Percentiles rank a stretch among this genome's conserved stretches.
phyloP scores from a whole-genome alignment of 2,888 invertebrate species.

The Pyrgus malvae region DNA sequence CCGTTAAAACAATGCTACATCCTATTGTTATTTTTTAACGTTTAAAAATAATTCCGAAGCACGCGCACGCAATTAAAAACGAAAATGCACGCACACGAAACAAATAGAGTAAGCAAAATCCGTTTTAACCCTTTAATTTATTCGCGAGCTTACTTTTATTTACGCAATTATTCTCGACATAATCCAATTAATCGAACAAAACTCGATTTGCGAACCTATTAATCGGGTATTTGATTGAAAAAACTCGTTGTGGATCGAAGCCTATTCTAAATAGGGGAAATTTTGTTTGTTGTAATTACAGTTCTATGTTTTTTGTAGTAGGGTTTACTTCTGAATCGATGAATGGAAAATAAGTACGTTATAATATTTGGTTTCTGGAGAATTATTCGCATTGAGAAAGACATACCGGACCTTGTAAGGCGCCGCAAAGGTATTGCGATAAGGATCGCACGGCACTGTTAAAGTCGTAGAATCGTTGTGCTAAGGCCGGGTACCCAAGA shows the following conservation, averaged over 20 bases:
- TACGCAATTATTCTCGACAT: constrained; percentile 27
- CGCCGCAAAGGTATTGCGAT: constrained; percentile 57
- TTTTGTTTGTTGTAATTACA: not conserved
- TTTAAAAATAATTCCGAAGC: not conserved
- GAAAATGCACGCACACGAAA: constrained; percentile 5
- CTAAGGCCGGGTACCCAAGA: constrained; percentile 22
- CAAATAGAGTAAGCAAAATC: constrained; percentile 1
- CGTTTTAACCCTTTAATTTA: constrained; percentile 16
- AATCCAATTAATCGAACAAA: constrained; percentile 25
- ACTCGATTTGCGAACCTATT: constrained; percentile 24
- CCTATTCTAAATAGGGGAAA: too few species aligned
- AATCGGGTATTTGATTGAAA: constrained; percentile 22
- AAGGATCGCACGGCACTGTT: constrained; percentile 54
- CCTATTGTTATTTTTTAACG: not conserved
- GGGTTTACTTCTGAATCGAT: not conserved
- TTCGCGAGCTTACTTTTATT: constrained; percentile 18
- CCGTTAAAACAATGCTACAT: too few species aligned
- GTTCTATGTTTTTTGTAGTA: not conserved
- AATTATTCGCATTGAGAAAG: constrained; percentile 45
- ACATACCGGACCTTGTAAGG: constrained; percentile 59
- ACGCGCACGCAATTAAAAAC: not conserved
- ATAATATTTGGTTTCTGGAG: constrained; percentile 26
- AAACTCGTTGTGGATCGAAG: constrained; percentile 17
- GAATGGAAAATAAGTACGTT: constrained; percentile 6
- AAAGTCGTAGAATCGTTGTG: constrained; percentile 41